phyloP scores from a whole-genome alignment of 2,113 vertebrate species.

The Embiotoca jacksoni region DNA sequence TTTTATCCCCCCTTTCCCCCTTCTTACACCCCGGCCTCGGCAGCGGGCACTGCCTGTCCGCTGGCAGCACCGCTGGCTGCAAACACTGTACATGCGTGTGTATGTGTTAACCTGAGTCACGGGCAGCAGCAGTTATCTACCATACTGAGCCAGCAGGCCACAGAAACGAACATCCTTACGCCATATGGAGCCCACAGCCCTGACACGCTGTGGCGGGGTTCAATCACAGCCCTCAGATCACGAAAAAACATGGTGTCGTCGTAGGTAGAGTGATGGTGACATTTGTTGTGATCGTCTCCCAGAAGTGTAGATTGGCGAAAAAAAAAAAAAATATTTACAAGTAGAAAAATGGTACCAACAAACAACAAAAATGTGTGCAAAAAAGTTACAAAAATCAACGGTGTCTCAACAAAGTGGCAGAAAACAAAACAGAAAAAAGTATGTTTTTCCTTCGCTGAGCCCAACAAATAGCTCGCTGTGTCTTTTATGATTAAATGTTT shows the following conservation, averaged over 20 bases:
- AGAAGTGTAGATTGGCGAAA: no score
- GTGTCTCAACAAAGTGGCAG: no score
- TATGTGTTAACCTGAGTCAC: conserved; percentile 66
- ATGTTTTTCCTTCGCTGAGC: no score
- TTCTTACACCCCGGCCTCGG: conserved; percentile 42
- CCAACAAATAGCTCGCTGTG: no score
- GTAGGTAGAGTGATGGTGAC: no score
- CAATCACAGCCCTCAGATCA: conserved; percentile 3
- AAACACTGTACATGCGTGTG: conserved; percentile 36
- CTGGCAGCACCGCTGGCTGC: conserved; percentile 72
- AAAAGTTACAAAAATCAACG: no score
- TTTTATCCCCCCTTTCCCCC: conserved; percentile 59
- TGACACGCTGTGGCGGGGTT: neutral
- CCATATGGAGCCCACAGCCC: conserved; percentile 72
- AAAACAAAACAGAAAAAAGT: no score
- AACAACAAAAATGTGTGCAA: no score
- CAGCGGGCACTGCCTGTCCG: conserved; percentile 53
- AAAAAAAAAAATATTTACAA: no score
- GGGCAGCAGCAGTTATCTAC: conserved; percentile 53
- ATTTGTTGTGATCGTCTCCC: no score
- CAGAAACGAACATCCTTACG: conserved; percentile 40
- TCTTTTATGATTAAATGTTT: no score
- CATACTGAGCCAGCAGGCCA: conserved; percentile 67
- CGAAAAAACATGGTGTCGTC: neutral
- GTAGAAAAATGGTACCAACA: no score